Base-by-base conservation (phyloP, 2,797 vertebrate genomes). In the Hypotaenidia philippensis region DNA sequence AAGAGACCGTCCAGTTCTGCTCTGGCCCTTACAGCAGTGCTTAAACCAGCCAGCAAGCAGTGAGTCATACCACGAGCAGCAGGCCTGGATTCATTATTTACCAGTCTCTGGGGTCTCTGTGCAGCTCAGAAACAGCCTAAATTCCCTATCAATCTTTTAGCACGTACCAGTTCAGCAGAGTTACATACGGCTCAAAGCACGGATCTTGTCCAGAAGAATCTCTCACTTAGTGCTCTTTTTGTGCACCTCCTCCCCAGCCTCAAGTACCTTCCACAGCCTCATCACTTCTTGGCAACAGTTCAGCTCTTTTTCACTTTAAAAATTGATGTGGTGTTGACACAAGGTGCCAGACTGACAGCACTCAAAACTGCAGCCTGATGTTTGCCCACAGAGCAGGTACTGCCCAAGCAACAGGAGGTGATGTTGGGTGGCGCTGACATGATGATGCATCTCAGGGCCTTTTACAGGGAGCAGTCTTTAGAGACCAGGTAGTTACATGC, bases 31-130 rank as follows among this genome's bases (percentile, higher is more conserved):
- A 27, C 47, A 83, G 78, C 64, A 89, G 78, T 83, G 23, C 55
- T 63, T 87, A n/a, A 64, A 94, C 21, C 50, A 90, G 64, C 25
- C 27, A 81, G 52, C 29, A 20, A 88, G 80, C 59, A 45, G 25
- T 90, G 91, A 94, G 65, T 95, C 96, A 96, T 22, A 26, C 53
- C 74, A 87, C 74, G 69, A 84, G 86, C 20, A 86, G 80, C 76
- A 94, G 36, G 66, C 78, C 36, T 63, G 13, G n/a, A 77, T 97
- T 52, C 22, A 96, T 95, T 92, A 95, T 96, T 96, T 82, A 95
- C 31, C 56, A 70, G 20, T 63, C 93, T 72, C 90, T 9, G 8
- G 45, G 87, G 83, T 36, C 61, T 55, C 70, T 14, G 15, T n/a
- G 70, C 80, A 72, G 74, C 66, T 49, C 87, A 60, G 80, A 95